These are phyloP conservation scores for Emesis furor DNA, from an alignment of 2,888 invertebrate species.

Conservation along the genomic window DNA sequence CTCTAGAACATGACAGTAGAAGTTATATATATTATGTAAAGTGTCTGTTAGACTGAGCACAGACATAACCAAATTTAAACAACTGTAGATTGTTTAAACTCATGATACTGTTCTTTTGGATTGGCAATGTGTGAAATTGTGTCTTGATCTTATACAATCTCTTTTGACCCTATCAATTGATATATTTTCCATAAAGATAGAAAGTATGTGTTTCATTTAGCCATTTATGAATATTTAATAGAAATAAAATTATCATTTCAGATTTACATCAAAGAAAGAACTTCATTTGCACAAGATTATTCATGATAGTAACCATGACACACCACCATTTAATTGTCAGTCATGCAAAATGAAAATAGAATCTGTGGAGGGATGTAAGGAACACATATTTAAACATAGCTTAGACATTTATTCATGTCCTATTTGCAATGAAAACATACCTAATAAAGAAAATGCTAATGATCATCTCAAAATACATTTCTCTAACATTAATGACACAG, in stretches of 20 bases:
- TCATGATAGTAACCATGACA: conserved; percentile 80
- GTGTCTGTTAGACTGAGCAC: too few relatives aligned
- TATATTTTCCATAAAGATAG: background rate
- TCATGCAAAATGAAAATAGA: conserved; percentile 81
- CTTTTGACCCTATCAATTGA: too few relatives aligned
- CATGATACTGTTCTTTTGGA: too few relatives aligned
- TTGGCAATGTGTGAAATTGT: too few relatives aligned
- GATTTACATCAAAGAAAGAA: conserved; percentile 85
- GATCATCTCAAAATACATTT: conserved; percentile 85
- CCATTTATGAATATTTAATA: background rate
- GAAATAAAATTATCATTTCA: conserved; percentile 71
- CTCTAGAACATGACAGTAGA: too few relatives aligned
- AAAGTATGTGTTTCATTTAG: background rate
- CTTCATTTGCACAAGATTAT: conserved; percentile 83
- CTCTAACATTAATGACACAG: conserved; percentile 72
- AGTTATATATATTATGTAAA: too few relatives aligned
- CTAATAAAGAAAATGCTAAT: conserved; percentile 79
- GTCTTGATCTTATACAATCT: too few relatives aligned
- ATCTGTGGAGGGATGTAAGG: conserved; percentile 82
- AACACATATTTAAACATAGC: conserved; percentile 85
- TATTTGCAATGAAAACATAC: conserved; percentile 82
- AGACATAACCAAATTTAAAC: too few relatives aligned
- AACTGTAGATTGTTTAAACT: too few relatives aligned
- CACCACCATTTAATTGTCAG: conserved; percentile 84
- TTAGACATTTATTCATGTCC: conserved; percentile 84